Conservation (phyloP, 1,140 invertebrate species). For the Trichonephila clavata region DNA sequence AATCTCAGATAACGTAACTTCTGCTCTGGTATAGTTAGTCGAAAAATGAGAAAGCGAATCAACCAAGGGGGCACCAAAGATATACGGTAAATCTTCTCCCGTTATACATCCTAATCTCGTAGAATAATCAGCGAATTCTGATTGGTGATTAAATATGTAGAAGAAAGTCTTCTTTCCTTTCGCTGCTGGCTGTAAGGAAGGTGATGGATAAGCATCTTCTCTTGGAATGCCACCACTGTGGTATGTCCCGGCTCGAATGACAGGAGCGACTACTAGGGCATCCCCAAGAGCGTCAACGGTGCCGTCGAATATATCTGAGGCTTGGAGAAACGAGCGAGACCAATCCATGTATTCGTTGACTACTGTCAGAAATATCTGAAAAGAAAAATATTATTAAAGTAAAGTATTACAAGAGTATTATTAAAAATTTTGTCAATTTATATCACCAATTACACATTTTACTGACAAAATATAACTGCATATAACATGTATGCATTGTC, state of each 20-base stretch:
- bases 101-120: constrained; percentile 82
- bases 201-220: constrained; percentile 78
- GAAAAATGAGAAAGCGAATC: constrained; percentile 57
- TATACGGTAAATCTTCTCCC: constrained; percentile 84
- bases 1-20: constrained; percentile 93
- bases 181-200: constrained; percentile 24
- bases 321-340: constrained; percentile 95
- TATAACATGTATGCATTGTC: too few relatives aligned
- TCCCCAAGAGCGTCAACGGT: constrained; percentile 96
- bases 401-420: too few relatives aligned
- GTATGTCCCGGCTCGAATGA: constrained; percentile 93
- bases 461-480: too few relatives aligned
- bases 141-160: constrained; percentile 97
- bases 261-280: constrained; percentile 94
- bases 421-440: too few relatives aligned
- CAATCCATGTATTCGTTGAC: constrained; percentile 99
- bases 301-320: constrained; percentile 94
- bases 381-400: neutral
- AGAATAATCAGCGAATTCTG: constrained; percentile 90
- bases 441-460: too few relatives aligned
- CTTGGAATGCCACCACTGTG: constrained; percentile 85
- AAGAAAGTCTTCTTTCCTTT: constrained; percentile 86
- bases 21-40: constrained; percentile 93
- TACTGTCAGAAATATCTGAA: constrained; percentile 95
- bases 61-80: constrained; percentile 84